Conservation (phyloP, 2,113 vertebrate genomes). For the Pelecanus crispus region DNA sequence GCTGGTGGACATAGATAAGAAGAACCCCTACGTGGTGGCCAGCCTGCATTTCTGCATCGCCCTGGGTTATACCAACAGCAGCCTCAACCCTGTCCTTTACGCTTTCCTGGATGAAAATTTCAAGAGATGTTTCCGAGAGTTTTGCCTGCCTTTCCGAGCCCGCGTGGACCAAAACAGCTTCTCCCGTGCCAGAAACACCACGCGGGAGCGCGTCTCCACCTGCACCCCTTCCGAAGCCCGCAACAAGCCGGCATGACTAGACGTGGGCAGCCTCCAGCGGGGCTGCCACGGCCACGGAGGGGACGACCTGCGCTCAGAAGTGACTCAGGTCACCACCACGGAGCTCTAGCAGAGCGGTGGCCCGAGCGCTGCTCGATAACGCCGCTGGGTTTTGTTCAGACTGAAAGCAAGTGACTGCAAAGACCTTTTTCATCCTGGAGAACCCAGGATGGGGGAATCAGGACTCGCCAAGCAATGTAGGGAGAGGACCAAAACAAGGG, state of each 20-base stretch:
- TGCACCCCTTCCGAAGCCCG: conserved; percentile 69
- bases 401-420: neutral
- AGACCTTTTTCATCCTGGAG: neutral
- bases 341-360: conserved; percentile 52
- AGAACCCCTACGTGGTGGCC: conserved; percentile 84
- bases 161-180: conserved; percentile 80
- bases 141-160: conserved; percentile 83
- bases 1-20: conserved; percentile 83
- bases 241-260: conserved; percentile 82
- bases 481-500: neutral
- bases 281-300: conserved; percentile 47
- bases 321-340: conserved; percentile 80
- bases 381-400: neutral
- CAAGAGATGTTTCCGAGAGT: conserved; percentile 93
- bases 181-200: conserved; percentile 74
- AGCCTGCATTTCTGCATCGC: conserved; percentile 96
- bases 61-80: conserved; percentile 96
- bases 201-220: conserved; percentile 76
- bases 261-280: conserved; percentile 39
- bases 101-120: conserved; percentile 97
- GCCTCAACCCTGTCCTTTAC: conserved; percentile 94
- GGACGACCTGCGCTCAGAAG: conserved; percentile 75
- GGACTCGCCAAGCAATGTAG: neutral
- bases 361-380: rapidly evolving
- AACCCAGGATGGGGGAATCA: neutral